Base-by-base conservation (phyloP, 2,888 invertebrate genomes). In the Conistra vaccinii region DNA sequence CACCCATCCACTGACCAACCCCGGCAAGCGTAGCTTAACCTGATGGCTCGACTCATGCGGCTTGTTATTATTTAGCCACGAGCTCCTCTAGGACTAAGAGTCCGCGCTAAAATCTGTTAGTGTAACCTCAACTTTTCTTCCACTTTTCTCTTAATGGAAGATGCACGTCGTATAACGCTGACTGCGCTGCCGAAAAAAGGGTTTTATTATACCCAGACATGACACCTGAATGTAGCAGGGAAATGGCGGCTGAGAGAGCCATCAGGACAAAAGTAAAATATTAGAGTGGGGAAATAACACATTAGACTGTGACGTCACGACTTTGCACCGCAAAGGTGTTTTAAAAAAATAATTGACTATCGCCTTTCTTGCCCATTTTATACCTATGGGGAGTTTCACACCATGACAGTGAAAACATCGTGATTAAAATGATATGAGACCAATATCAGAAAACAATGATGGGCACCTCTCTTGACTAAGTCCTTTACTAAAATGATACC, bases 111-210 rank as follows among this genome's bases (percentile, higher is more conserved):
- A 58, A 53, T 45, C 20, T 48, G 39, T 14, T 3, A 45, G 61
- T 82, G 71, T 57, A 62, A 14, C 71, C 45, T 26, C 45, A 62
- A 17, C 69, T 65, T 82, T 63, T 65, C 17, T 39, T 63, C 39
- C 58, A 74, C 73, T 74, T 81, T 78, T 69, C 57, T 65, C 61
- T 65, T 82, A 82, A 83, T 82, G 82, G 72, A 67, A 69, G 78
- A 63, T 72, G 83, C 72, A 78, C 70, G 65, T 74, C 42, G 32
- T 78, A 57, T 67, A 48, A 61, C 12, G 62, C 39, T 69, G 69
- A 60, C 63, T 66, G 66, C 62, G 63, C 68, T 72, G 26, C 32
- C 69, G 58, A 78, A 78, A 73, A 75, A 83, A 69, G 55, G 66
- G 14, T 51, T 78, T 78, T 67, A 67, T 57, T 48, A 39, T 55